A percentile compares a stretch with the other conserved stretches of the same genome.
Evolutionary conservation across 64 coral and sea anemone species (phyloP).

Genomic region (Anthopleura sola): DNA sequence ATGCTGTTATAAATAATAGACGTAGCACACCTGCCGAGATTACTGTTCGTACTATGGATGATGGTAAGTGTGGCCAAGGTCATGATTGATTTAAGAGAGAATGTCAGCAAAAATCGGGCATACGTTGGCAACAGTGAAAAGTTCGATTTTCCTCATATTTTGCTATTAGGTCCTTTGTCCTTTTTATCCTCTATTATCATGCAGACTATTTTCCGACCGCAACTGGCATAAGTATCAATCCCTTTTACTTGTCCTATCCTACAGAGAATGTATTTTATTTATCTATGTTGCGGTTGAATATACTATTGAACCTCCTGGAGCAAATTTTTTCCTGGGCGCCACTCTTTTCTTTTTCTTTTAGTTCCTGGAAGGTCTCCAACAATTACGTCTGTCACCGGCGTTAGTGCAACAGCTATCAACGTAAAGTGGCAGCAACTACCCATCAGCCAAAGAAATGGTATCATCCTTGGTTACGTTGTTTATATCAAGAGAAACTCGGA

Average conservation of each 20-base stretch:
- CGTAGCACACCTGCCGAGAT: neutral
- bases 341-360: neutral
- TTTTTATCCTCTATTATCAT: no score
- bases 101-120: neutral
- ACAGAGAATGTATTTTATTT: no score
- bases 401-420: neutral
- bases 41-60: neutral
- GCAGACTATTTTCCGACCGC: no score
- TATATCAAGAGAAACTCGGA: neutral
- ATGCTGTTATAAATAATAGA: neutral
- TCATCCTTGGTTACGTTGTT: neutral
- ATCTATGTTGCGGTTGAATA: no score
- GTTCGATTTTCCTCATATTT: neutral
- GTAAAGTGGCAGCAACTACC: slow-evolving; percentile 9
- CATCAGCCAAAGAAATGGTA: neutral
- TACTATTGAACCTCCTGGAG: no score
- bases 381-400: neutral
- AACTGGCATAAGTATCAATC: no score
- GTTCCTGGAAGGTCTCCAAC: slow-evolving; percentile 11
- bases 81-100: neutral
- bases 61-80: neutral
- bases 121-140: neutral
- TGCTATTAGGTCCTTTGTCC: neutral
- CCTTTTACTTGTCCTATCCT: no score
- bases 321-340: no score